A percentile compares a stretch with the other conserved stretches of the same genome.
Evolutionary conservation across 2,113 vertebrate genomes (phyloP).

Genomic region (Ageneiosus marmoratus): DNA sequence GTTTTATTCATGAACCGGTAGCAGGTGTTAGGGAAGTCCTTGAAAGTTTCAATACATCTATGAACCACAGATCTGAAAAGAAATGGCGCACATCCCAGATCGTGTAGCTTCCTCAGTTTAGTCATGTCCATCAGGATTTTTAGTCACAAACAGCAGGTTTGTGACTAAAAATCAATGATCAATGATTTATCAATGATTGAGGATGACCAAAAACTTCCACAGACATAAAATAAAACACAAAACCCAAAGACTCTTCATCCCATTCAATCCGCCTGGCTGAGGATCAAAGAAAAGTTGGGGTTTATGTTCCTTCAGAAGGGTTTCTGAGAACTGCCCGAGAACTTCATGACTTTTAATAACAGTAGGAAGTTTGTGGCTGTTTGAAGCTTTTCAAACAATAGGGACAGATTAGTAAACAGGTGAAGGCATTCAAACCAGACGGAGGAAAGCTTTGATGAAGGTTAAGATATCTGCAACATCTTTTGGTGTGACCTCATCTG

Average conservation of each 20-base stretch:
- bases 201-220: not conserved
- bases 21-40: not conserved
- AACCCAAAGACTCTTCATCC: no score
- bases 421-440: not conserved
- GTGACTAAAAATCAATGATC: no score
- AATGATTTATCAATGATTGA: no score
- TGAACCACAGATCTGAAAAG: not conserved
- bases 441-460: conserved; percentile 16
- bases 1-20: not conserved
- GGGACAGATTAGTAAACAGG: not conserved
- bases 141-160: not conserved
- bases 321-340: not conserved
- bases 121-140: not conserved
- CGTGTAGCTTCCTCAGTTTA: not conserved
- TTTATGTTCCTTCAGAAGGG: not conserved
- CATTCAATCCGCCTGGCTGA: not conserved
- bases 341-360: not conserved
- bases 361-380: not conserved
- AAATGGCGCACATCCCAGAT: not conserved
- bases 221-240: not conserved
- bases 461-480: not conserved
- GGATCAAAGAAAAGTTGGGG: not conserved
- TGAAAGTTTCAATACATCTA: not conserved
- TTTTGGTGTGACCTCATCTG: not conserved
- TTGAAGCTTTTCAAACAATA: conserved; percentile 9